A percentile compares a stretch with the other conserved stretches of the same genome.
Evolutionary conservation across 1,140 invertebrate species (phyloP).

Genomic region (Solen grandis): DNA sequence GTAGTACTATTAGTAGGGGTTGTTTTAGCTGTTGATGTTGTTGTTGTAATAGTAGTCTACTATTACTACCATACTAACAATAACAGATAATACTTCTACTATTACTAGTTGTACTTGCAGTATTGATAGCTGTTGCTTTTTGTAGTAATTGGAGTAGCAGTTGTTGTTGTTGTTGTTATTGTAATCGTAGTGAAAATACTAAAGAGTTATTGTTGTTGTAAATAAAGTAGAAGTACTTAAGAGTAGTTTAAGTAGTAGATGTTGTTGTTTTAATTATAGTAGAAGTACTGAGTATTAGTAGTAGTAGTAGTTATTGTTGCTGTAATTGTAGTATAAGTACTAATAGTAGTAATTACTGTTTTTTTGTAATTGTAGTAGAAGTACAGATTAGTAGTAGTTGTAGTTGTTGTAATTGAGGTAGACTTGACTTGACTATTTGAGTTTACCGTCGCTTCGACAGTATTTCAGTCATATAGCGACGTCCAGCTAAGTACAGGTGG

Average conservation of each 20-base stretch:
- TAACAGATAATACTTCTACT: no score
- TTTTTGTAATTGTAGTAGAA: neutral
- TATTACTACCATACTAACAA: conserved; percentile 3
- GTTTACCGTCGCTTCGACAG: no score
- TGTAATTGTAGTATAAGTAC: neutral
- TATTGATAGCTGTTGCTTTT: no score
- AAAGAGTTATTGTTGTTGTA: neutral
- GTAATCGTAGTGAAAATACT: neutral
- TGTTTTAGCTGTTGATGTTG: neutral
- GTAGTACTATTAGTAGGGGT: conserved; percentile 11
- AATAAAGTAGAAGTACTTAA: neutral
- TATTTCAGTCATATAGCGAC: no score
- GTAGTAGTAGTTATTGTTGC: neutral
- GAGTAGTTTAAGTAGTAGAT: neutral
- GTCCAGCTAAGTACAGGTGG: no score
- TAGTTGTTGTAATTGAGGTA: neutral
- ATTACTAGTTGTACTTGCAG: no score
- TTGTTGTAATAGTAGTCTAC: neutral
- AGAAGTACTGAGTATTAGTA: neutral
- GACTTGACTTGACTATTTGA: neutral
- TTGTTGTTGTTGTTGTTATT: neutral
- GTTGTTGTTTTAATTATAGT: neutral
- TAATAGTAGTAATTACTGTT: neutral
- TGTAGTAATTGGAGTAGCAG: no score
- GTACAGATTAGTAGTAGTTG: neutral